Conservation (phyloP, 2,113 vertebrate species). For the Gadus macrocephalus region DNA sequence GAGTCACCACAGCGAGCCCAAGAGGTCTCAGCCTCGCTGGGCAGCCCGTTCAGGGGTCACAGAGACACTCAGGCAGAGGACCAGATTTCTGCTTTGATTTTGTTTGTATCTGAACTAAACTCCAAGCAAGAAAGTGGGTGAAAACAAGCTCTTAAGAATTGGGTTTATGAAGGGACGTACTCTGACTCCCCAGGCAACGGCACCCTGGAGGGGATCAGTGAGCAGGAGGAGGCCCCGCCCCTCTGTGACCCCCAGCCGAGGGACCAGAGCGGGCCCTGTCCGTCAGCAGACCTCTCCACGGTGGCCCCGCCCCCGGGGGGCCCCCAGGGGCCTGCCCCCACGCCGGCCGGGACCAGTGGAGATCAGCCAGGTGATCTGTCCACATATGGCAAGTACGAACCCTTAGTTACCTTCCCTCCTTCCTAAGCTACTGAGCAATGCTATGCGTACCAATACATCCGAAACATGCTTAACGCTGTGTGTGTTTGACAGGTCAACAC, state of each 20-base stretch:
- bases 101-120: too few species aligned
- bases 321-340: conserved; percentile 35
- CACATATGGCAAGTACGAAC: conserved; percentile 75
- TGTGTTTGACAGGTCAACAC: conserved; percentile 49
- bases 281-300: conserved; percentile 47
- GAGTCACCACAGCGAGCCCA: too few species aligned
- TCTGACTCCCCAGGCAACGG: conserved; percentile 52
- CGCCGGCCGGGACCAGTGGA: conserved; percentile 55
- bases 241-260: conserved; percentile 57
- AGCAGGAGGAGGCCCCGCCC: conserved; percentile 79
- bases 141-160: too few species aligned
- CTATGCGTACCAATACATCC: conserved; percentile 1
- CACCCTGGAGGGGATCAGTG: conserved; percentile 82
- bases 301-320: conserved; percentile 49
- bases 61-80: too few species aligned
- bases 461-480: conserved; percentile 35
- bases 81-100: too few species aligned
- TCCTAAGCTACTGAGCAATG: not conserved
- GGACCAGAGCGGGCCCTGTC: conserved; percentile 50
- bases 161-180: too few species aligned
- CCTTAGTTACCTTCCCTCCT: conserved; percentile 21
- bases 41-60: too few species aligned
- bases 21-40: too few species aligned
- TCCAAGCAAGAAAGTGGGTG: too few species aligned
- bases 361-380: conserved; percentile 65